Percentiles rank a stretch among this genome's conserved stretches.
Evolutionary conservation across 2,113 vertebrate genomes (phyloP).

Genomic region (Misgurnus mizolepis): DNA sequence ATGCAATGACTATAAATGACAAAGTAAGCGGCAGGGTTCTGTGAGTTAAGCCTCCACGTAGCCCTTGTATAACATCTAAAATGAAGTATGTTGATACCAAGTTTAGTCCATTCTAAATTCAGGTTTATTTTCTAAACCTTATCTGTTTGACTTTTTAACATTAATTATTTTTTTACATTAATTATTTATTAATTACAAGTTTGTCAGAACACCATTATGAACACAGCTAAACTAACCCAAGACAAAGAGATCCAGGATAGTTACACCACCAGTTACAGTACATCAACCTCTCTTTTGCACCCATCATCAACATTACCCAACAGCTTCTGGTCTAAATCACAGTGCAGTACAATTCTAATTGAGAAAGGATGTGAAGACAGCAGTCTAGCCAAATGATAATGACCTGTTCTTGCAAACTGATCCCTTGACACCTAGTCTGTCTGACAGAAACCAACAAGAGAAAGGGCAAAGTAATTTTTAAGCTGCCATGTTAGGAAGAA

Average conservation of each 20-base stretch:
- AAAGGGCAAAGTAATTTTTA: conserved; percentile 53
- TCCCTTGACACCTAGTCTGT: neutral
- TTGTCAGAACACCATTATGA: neutral
- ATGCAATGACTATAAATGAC: too few species aligned
- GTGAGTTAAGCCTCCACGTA: too few species aligned
- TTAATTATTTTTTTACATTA: neutral
- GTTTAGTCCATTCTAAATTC: neutral
- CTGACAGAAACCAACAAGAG: neutral
- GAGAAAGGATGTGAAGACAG: conserved; percentile 18
- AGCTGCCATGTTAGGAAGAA: conserved; percentile 53
- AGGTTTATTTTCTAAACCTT: too few species aligned
- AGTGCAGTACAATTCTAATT: neutral
- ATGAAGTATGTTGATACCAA: neutral
- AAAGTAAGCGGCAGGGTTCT: too few species aligned
- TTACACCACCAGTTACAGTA: neutral
- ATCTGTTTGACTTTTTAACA: neutral
- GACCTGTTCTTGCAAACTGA: conserved; percentile 50
- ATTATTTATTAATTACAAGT: neutral
- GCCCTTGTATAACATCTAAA: too few species aligned
- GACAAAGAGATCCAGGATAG: neutral
- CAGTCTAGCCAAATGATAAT: neutral
- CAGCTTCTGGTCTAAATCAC: conserved; percentile 6
- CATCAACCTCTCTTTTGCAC: neutral
- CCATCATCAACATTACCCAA: neutral
- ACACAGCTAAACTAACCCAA: neutral